Percentiles rank a stretch among this genome's conserved stretches.
Conservation (phyloP, 2,797 vertebrate species). For the Sebastes iracundus region DNA sequence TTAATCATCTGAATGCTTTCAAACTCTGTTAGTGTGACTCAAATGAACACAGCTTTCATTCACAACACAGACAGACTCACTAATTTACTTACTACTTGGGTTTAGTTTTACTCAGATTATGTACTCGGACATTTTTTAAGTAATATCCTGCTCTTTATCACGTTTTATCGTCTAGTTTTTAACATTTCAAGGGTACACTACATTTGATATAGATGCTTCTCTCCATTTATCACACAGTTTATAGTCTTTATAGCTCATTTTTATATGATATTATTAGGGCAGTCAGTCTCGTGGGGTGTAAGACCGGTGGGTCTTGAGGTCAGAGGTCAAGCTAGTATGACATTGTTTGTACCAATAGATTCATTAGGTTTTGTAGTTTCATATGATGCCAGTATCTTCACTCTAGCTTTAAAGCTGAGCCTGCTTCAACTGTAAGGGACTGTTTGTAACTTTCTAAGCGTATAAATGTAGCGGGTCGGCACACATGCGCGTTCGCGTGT, state of each 20-base stretch:
- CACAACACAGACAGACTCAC: not conserved
- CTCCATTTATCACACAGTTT: not conserved
- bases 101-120: not conserved
- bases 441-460: too few species aligned
- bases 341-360: too few species aligned
- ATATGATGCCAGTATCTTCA: too few species aligned
- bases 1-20: slow-evolving; percentile 31
- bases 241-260: not conserved
- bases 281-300: too few species aligned
- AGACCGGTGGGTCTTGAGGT: too few species aligned
- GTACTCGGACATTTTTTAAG: not conserved
- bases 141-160: not conserved
- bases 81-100: too few species aligned
- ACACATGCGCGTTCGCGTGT: too few species aligned
- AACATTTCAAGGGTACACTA: not conserved
- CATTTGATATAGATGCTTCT: not conserved
- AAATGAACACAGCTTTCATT: not conserved
- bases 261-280: not conserved
- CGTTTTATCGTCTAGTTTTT: not conserved
- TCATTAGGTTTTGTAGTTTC: too few species aligned
- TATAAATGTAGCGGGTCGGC: too few species aligned
- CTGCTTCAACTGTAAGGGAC: too few species aligned
- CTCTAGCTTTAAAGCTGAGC: too few species aligned
- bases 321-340: too few species aligned
- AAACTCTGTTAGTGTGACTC: slow-evolving; percentile 6